Base-by-base conservation (phyloP, 2,888 invertebrate genomes). In the Bembecia ichneumoniformis region DNA sequence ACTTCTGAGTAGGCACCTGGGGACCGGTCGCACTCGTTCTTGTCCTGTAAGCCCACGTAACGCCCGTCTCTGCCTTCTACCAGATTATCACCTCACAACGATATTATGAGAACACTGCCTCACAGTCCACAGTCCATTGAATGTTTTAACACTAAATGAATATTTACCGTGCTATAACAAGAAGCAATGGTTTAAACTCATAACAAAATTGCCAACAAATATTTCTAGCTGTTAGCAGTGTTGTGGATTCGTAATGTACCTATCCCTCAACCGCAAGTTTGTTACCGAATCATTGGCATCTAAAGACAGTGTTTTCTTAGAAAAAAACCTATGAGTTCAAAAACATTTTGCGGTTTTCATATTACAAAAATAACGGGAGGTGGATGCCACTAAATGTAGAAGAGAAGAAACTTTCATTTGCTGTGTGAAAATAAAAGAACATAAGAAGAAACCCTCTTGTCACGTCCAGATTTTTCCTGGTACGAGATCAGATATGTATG, bases 11-110 rank as follows among this genome's bases (percentile, higher is more conserved):
- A 71, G 76, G 71, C 82, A 82, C 82, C 82, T 82, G 82, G 80
- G 66, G 77, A 86, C 84, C 82, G 83, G 84, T 83, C 75, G 60
- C 79, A 82, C 83, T 77, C 71, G 83, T 82, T 83, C 71, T 64
- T 71, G 83, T 82, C 83, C 71, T 64, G 64, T 67, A 63, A 60
- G 75, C 84, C 83, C 83, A 86, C 84, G 83, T 82, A 80, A 77
- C 66, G 69, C 66, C 69, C 59, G 59, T 49, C 53, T 54, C 50
- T 50, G 55, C 57, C 62, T 50, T 50, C 58, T 64, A 71, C 77
- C 62, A 71, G 64, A 28, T 28, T 9, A 66, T 59, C 59, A 68
- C 62, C 63, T 57, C 55, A 58, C 59, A 55, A 55, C 16, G 7
- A 1, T 44, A 13, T 40, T 40, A 40, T 3, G 13, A 40, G 5